Base-by-base conservation (phyloP, 2,113 vertebrate genomes). In the Sturnus vulgaris region DNA sequence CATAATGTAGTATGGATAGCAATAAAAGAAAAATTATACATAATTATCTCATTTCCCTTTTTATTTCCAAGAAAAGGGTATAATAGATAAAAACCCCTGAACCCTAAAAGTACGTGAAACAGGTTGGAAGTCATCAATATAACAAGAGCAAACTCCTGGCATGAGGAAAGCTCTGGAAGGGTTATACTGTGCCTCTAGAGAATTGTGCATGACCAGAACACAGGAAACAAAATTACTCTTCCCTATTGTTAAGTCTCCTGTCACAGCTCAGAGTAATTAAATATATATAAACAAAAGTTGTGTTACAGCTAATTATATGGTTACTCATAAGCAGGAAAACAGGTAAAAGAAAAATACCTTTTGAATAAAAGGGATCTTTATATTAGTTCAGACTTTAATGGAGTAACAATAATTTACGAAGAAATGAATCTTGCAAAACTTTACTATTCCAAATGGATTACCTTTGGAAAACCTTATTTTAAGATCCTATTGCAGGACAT, bases 21-120 rank as follows among this genome's bases (percentile, higher is more conserved):
- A 68, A 66, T 79, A 88, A 96, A 92, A 87, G 8, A 13, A 93
- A 91, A 96, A 90, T 55, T 69, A 59, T 61, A 40, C 39, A 23
- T 56, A 56, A 88, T 95, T 86, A 66, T 63, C 72, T 84, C 57
- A 82, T 97, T 90, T 79, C 25, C 59, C 46, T 86, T 92, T 96
- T 94, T 93, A 94, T 95, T 96, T 95, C 85, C 82, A 90, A 90
- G 53, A 92, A 83, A 50, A 53, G 88, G 64, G 10, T 59, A 73
- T 31, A 25, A 14, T 42, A 78, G n/a, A 83, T 63, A 52, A 91
- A 89, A 95, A 76, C 61, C 0, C 11, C 7, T 3, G 2, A 16
- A 19, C 1, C 10, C 22, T 53, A 52, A 93, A 91, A 33, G 69
- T 72, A 27, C 0, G 0, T 90, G 88, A 82, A 93, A 79, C 24